Evolutionary conservation across 2,888 invertebrate species (phyloP), one percentile per base, ranked within the genome.

Genomic region (Polymixis lichenea): DNA sequence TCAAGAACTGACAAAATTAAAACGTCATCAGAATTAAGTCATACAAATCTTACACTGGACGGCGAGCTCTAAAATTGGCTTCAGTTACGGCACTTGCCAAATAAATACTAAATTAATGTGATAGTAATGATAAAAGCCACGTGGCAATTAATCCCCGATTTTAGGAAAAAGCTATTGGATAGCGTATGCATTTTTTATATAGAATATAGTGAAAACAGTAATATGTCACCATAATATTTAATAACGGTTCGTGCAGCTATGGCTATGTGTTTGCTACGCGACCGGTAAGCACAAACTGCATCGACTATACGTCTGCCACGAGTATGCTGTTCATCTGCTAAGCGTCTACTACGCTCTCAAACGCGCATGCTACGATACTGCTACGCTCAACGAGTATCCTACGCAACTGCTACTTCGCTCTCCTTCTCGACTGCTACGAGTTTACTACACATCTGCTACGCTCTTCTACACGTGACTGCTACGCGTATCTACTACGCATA

Each of bases 1-100:
- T 79, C 82, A 69, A 77, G 28, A 60, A 69, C 56, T 65, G 55
- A 51, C 28, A 69, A 49, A 69, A 82, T 25, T 4, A 19, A 32
- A 17, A 56, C 72, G 72, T 79, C 73, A 76, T 76, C 28, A 65
- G 43, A 58, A 76, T 65, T 22, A 19, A 75, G 25, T 51, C 55
- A 22, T 43, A 38, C 43, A 75, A 79, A 49, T 61, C 71, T 49
- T 46, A 71, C 2, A 61, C 5, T 19, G 49, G 11, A 46, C 22
- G 43, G 17, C 5, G 5, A 43, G 49, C n/a, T n/a, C 19, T 46
- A 11, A 19, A 58, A 17, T 17, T 22, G 53, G 17, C 13, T 46
- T 69, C 9, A 46, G 9, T 38, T 38, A 32, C 28, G 1, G 32
- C 28, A 22, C 32, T 25, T 55, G n/a, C 3, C 15, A 25, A 78